phyloP scores from a whole-genome alignment of 1,140 invertebrate species.

The Venturia canescens region DNA sequence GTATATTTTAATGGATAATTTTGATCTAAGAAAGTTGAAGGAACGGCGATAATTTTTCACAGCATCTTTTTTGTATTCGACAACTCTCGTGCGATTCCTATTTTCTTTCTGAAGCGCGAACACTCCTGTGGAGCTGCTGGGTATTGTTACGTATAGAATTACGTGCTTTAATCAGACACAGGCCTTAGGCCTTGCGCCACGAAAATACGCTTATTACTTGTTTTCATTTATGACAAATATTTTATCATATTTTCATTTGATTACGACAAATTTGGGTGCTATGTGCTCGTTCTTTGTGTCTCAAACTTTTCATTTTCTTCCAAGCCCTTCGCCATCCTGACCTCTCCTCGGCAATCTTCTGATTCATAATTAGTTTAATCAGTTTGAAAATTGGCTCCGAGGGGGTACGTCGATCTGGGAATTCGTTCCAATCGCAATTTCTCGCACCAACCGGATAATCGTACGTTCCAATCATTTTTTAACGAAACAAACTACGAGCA shows the following conservation, averaged over 20 bases:
- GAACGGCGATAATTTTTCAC: background rate
- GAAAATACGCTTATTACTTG: too few species aligned
- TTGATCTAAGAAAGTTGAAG: background rate
- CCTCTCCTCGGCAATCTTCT: constrained; percentile 12
- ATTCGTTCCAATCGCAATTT: background rate
- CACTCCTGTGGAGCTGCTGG: too few species aligned
- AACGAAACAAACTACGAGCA: background rate
- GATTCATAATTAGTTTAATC: background rate
- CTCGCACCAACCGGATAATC: background rate
- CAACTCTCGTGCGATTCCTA: too few species aligned
- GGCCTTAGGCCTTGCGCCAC: background rate
- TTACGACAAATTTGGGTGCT: background rate
- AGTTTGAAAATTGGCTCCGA: background rate
- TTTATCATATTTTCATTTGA: background rate
- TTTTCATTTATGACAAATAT: too few species aligned
- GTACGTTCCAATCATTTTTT: background rate
- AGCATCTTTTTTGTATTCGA: background rate
- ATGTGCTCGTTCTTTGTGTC: constrained; percentile 11
- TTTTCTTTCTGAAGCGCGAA: background rate
- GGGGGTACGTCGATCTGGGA: background rate
- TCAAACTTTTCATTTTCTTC: background rate
- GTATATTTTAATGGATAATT: constrained; percentile 8
- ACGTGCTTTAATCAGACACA: background rate
- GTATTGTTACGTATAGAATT: background rate
- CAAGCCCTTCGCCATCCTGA: background rate